Percentiles rank a stretch among this genome's conserved stretches.
Evolutionary conservation across 1,140 invertebrate species (phyloP).

Genomic region (Sitophilus oryzae): DNA sequence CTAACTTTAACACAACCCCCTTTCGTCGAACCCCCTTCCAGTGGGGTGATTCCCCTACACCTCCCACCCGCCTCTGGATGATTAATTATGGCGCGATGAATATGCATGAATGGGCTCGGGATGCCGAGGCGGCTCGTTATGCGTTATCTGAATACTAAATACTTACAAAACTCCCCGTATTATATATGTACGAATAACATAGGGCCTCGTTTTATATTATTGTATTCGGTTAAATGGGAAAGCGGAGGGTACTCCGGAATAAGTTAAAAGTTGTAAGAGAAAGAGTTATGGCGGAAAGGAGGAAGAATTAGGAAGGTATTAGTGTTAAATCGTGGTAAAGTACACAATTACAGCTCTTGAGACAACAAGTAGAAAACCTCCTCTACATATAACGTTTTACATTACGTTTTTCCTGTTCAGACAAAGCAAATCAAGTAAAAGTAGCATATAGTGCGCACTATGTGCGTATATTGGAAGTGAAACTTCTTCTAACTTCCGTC

Average conservation of each 20-base stretch:
- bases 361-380: no score
- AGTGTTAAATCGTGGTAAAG: no score
- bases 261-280: constrained; percentile 17
- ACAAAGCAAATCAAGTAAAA: no score
- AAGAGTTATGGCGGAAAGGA: no score
- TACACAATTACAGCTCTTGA: no score
- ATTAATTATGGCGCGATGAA: constrained; percentile 40
- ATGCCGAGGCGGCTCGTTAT: constrained; percentile 19
- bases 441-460: no score
- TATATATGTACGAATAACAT: constrained; percentile 24
- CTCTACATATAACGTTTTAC: no score
- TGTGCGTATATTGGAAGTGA: no score
- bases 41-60: constrained; percentile 1
- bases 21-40: constrained; percentile 7
- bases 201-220: constrained; percentile 14
- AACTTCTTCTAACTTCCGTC: no score
- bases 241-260: constrained; percentile 11
- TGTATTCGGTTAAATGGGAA: constrained; percentile 8
- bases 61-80: constrained; percentile 25
- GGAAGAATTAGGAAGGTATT: no score
- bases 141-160: constrained; percentile 39
- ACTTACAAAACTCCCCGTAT: constrained; percentile 30
- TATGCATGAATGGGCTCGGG: constrained; percentile 35
- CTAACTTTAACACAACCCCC: no score
- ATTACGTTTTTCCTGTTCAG: no score